Conservation (phyloP, 2,113 vertebrate genomes). For the Rutilus rutilus region DNA sequence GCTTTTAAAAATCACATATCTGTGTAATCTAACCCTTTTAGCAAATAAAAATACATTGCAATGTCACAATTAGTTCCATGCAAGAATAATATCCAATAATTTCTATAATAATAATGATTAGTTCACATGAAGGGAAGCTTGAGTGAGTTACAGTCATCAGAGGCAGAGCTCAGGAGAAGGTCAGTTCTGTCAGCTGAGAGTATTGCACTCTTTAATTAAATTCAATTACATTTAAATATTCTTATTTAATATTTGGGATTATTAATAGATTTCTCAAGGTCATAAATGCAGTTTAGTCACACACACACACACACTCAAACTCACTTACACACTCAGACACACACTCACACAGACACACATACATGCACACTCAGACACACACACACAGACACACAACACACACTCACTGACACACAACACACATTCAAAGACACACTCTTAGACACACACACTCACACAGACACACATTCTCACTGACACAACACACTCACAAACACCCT, state of each 20-base stretch:
- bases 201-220: not conserved
- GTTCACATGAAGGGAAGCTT: too few species aligned
- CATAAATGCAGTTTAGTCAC: not conserved
- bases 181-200: not conserved
- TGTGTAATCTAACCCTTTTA: not conserved
- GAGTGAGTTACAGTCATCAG: too few species aligned
- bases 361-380: not conserved
- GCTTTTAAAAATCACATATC: not conserved
- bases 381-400: too few species aligned
- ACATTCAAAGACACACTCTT: too few species aligned
- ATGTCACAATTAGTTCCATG: not conserved
- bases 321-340: not conserved
- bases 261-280: not conserved
- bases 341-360: not conserved
- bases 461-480: too few species aligned
- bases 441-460: too few species aligned
- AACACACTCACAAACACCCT: too few species aligned
- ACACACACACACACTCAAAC: not conserved
- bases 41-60: not conserved
- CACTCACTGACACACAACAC: too few species aligned
- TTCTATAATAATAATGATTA: too few species aligned
- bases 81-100: too few species aligned
- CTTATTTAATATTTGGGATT: not conserved
- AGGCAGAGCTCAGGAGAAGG: not conserved
- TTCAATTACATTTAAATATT: not conserved